Base-by-base conservation (phyloP, 1,140 invertebrate genomes). In the Caenorhabditis latens region DNA sequence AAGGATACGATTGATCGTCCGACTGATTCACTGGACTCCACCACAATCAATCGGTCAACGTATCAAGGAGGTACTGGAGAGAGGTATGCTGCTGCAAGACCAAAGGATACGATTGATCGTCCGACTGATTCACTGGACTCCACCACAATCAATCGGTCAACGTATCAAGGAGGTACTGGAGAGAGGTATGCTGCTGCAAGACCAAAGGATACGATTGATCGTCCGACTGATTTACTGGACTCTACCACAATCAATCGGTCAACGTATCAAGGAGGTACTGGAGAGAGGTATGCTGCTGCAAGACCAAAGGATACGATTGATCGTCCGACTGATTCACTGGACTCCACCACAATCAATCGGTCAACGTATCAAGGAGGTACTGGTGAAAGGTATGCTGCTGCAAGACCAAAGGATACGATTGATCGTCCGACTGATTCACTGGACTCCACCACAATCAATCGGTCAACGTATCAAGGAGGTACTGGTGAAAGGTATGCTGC, bases 31-130 rank as follows among this genome's bases (percentile, higher is more conserved):
- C 40, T 67, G 0, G 63, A 67, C 21, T 67, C 63, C 24, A 32
- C 21, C 19, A 67, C 63, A 6, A 67, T 67, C 63, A 67, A 67
- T 40, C 8, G 63, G 11, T 67, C 63, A 3, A 67, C 63, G 21
- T 67, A 67, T 67, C 63, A 67, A 67, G 63, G 63, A 21, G 63
- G 63, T 40, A 67, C 63, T 40, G 63, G 63, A 40, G 63, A 67
- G 9, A 67, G 63, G 40, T 67, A 40, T 40, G 24, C 24, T 40
- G 63, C 63, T 8, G 4, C 63, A 13, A 67, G 63, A 67, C 63
- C 63, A 8, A 67, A 67, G 42, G 63, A 67, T 67, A 13, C 3
- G 1, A 67, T 67, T 42, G 63, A 67, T 67, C 63, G 63, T 67
- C 63, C 63, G 13, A 67, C 63, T 67, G 63, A 67, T 40, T 32